These are phyloP conservation scores for Aleiodes leptofemur DNA, from an alignment of 2,888 invertebrate species.

Conservation along the genomic window DNA sequence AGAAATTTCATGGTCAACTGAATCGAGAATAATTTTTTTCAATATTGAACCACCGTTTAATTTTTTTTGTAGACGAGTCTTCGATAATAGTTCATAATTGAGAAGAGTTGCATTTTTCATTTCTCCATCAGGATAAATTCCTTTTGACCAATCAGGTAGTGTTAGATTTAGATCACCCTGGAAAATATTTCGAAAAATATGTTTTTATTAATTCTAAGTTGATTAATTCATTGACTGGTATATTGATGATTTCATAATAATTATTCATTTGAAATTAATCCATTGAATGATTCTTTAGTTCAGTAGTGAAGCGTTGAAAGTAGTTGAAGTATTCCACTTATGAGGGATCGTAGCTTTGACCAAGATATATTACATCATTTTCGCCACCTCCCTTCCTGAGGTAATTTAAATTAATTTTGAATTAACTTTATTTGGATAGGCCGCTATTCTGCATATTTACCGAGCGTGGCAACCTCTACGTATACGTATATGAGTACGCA, in stretches of 20 bases:
- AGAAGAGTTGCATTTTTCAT: slow-evolving; percentile 50
- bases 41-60: slow-evolving; percentile 77
- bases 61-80: slow-evolving; percentile 76
- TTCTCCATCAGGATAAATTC: slow-evolving; percentile 70
- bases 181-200: slow-evolving; percentile 10
- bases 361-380: no score
- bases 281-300: slow-evolving; percentile 8
- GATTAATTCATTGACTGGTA: background rate
- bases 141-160: slow-evolving; percentile 75
- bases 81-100: slow-evolving; percentile 69
- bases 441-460: no score
- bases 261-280: background rate
- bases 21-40: slow-evolving; percentile 61
- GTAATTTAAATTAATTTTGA: no score
- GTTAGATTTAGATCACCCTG: slow-evolving; percentile 47
- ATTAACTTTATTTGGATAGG: no score
- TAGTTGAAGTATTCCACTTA: no score
- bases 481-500: no score
- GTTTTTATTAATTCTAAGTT: background rate
- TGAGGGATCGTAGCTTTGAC: no score
- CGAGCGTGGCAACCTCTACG: no score
- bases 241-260: no score
- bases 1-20: slow-evolving; percentile 41
- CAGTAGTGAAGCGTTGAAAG: background rate
- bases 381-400: no score